These are phyloP conservation scores for Halcyon senegalensis DNA, from an alignment of 2,113 vertebrate genomes.

Conservation along the genomic window DNA sequence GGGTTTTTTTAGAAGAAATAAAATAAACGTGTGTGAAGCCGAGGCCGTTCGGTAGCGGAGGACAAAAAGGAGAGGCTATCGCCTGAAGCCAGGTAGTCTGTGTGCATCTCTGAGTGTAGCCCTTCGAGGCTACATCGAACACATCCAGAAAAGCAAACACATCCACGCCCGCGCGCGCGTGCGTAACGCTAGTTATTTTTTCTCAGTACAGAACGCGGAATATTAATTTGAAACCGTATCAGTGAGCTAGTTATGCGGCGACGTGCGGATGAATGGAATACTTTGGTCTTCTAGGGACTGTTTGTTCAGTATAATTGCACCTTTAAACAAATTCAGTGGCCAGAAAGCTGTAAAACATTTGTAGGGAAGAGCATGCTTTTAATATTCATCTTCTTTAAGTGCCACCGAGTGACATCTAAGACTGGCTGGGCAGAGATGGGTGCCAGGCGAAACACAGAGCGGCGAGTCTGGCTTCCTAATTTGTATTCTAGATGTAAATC, in stretches of 20 bases:
- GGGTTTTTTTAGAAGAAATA: background rate
- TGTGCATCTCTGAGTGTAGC: rapidly evolving
- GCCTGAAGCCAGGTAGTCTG: rapidly evolving
- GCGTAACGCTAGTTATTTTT: rapidly evolving
- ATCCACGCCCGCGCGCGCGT: rapidly evolving
- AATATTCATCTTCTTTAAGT: conserved; percentile 75
- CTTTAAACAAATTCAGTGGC: conserved; percentile 59
- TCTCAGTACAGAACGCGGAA: background rate
- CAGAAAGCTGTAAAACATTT: conserved; percentile 42
- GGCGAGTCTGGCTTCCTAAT: conserved; percentile 50
- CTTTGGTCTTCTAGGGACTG: conserved; percentile 48
- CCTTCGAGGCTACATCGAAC: background rate
- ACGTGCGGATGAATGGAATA: background rate
- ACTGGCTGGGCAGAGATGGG: conserved; percentile 64
- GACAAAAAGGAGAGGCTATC: background rate
- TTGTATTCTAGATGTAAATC: conserved; percentile 71
- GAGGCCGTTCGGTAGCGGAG: background rate
- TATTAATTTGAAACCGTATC: background rate
- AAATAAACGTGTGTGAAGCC: rapidly evolving
- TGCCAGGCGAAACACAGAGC: conserved; percentile 56
- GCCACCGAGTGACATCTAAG: conserved; percentile 50
- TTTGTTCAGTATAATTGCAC: conserved; percentile 49
- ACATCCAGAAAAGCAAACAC: rapidly evolving
- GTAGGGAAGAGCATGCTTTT: conserved; percentile 62
- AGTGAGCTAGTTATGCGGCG: background rate